A percentile compares a stretch with the other conserved stretches of the same genome.
Evolutionary conservation across 2,888 invertebrate genomes (phyloP).

Genomic region (Euclidia mi): DNA sequence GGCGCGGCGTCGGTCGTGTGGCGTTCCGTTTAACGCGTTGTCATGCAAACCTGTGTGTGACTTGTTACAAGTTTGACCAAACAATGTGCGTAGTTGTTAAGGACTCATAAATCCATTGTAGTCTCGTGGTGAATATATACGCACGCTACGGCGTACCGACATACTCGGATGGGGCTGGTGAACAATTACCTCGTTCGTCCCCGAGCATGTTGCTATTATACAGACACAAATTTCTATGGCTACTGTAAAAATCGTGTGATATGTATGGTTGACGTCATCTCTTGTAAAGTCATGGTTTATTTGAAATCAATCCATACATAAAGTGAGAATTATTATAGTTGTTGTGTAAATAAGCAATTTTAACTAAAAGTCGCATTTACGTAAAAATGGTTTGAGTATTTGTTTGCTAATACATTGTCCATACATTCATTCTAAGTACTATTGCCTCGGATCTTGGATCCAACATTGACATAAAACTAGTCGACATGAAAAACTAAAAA

Average conservation of each 20-base stretch:
- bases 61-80: conserved; percentile 45
- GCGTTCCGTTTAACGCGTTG: conserved; percentile 16
- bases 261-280: conserved; percentile 18
- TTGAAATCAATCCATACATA: conserved; percentile 25
- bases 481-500: conserved; percentile 53
- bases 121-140: conserved; percentile 25
- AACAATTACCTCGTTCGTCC: background rate
- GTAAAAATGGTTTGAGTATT: conserved; percentile 32
- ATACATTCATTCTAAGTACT: conserved; percentile 50
- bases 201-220: conserved; percentile 4
- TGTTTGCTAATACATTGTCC: conserved; percentile 40
- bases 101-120: conserved; percentile 38
- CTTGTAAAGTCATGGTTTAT: conserved; percentile 38
- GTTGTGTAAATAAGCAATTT: conserved; percentile 39
- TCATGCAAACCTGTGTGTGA: conserved; percentile 26
- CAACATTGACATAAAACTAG: conserved; percentile 56
- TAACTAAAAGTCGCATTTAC: conserved; percentile 55
- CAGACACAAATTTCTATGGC: conserved; percentile 15
- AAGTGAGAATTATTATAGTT: conserved; percentile 30
- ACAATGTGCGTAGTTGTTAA: conserved; percentile 47
- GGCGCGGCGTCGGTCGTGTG: conserved; percentile 23
- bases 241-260: conserved; percentile 26
- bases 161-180: conserved; percentile 14
- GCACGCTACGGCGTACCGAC: conserved; percentile 15
- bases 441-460: conserved; percentile 56